Base-by-base conservation (phyloP, 2,797 vertebrate genomes). In the Scolopax rusticola region DNA sequence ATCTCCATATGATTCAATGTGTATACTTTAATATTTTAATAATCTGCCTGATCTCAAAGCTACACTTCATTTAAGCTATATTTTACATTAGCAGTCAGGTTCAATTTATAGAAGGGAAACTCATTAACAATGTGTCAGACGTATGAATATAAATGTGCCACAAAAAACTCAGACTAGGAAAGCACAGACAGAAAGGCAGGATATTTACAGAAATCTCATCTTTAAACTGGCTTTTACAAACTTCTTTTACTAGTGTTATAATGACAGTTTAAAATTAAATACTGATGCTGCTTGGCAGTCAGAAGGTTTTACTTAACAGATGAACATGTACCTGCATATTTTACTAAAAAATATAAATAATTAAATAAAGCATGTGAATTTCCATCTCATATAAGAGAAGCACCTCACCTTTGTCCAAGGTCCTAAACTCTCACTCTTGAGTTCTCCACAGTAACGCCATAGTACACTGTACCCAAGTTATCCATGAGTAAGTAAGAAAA, bases 101-200 rank as follows among this genome's bases (percentile, higher is more conserved):
- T 87, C 82, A 94, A 84, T 95, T 94, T 94, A 78, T 59, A 90
- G 54, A 90, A 51, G n/a, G 93, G 93, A 90, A 94, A 78, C 48
- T 93, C 40, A 61, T 94, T 95, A 95, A 84, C 64, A 82, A 59
- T 87, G 51, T 80, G 75, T 73, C 63, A 95, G 80, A 81, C 24
- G 3, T 71, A 81, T 56, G 73, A 95, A 93, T 86, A 90, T 86
- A 96, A 95, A 94, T 76, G 14, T 14, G 89, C 16, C 59, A 82
- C 33, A 53, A 84, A 53, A 93, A 91, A 86, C 43, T 75, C 60
- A 33, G 40, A 40, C 25, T 73, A 59, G 24, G 74, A 95, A 92
- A 93, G 38, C 21, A 78, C 41, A 71, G 71, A 40, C 8, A 64
- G 18, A 84, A 90, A 94, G 11, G 18, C 33, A 67, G 14, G 59